Evolutionary conservation across 92 coral and sea anemone genomes (phyloP).

Genomic region (Scolanthus callimorphus): DNA sequence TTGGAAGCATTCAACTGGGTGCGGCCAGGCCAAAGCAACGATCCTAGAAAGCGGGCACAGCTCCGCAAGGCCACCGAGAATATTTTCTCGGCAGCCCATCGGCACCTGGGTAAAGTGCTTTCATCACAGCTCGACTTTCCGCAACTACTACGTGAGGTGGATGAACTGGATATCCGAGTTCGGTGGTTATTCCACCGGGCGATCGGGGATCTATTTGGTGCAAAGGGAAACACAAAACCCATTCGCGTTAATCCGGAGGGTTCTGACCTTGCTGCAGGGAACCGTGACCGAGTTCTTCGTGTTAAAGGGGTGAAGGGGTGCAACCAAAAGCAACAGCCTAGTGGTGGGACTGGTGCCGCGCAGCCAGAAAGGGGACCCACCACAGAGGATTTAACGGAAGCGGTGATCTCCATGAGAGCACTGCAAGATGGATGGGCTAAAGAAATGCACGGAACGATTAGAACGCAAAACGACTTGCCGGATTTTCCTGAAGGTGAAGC

Average conservation of each 20-base stretch:
- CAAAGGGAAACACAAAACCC: not conserved
- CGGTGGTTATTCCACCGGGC: constrained; percentile 1
- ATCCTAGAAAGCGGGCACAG: too few species aligned
- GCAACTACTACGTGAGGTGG: not conserved
- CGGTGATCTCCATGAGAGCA: not conserved
- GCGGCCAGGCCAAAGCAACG: too few species aligned
- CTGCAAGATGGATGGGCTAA: not conserved
- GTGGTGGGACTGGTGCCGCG: not conserved
- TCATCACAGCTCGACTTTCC: too few species aligned
- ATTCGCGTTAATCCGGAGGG: not conserved
- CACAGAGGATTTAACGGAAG: not conserved
- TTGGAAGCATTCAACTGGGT: too few species aligned
- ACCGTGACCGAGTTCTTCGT: not conserved
- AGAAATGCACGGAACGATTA: not conserved
- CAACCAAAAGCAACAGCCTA: not conserved
- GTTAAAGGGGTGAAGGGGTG: not conserved
- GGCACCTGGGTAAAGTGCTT: too few species aligned
- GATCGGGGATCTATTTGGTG: not conserved
- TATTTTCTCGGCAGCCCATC: too few species aligned
- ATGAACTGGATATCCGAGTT: not conserved
- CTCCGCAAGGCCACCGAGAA: too few species aligned
- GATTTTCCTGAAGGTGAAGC: not conserved
- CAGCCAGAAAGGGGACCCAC: not conserved
- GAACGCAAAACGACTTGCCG: not conserved
- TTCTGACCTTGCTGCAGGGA: not conserved